Percentiles rank a stretch among this genome's conserved stretches.
These are phyloP conservation scores for Pristis pectinata DNA, from an alignment of 2,797 vertebrate genomes.

Conservation along the genomic window DNA sequence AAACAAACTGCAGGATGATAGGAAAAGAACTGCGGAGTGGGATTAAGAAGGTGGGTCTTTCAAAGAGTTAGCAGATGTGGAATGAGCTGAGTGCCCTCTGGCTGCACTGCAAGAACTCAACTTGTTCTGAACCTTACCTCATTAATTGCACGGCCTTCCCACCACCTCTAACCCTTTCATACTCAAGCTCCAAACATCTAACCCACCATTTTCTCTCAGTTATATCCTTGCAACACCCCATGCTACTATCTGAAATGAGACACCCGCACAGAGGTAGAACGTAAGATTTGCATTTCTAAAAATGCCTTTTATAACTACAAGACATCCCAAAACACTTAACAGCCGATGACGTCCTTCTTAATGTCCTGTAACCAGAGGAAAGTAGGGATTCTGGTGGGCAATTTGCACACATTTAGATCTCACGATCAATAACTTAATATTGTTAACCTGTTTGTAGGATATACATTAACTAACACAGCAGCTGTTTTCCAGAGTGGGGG, in stretches of 20 bases:
- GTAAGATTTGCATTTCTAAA: neutral
- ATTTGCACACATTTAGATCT: neutral
- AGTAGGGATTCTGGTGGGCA: neutral
- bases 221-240: neutral
- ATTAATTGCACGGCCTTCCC: neutral
- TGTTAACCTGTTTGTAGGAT: neutral
- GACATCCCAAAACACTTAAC: neutral
- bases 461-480: neutral
- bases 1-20: neutral
- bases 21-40: neutral
- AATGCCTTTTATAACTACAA: neutral
- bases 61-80: neutral
- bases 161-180: neutral
- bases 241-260: neutral
- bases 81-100: neutral
- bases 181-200: neutral
- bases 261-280: neutral
- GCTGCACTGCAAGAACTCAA: neutral
- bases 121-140: neutral
- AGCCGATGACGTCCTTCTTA: neutral
- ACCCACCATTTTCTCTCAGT: neutral
- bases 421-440: neutral
- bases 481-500: too few species aligned
- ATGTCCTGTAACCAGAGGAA: neutral
- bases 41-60: neutral